phyloP scores from a whole-genome alignment of 2,113 vertebrate genomes.

The Eleginops maclovinus region DNA sequence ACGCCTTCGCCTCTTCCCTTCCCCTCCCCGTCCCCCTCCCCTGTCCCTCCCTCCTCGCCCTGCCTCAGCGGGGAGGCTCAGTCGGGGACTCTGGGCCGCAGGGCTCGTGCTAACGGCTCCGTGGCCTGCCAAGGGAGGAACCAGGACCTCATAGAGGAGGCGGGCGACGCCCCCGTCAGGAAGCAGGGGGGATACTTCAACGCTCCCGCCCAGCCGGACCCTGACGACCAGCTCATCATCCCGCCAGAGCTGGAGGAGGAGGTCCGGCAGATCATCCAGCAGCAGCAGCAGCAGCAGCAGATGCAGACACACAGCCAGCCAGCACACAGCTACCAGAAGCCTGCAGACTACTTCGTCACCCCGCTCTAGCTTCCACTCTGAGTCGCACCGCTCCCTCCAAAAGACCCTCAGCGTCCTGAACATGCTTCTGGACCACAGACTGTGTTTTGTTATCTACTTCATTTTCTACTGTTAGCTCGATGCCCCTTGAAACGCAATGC shows the following conservation, averaged over 20 bases:
- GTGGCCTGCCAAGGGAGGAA: constrained; percentile 91
- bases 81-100: constrained; percentile 87
- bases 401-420: constrained; percentile 83
- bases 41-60: constrained; percentile 87
- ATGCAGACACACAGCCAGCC: constrained; percentile 77
- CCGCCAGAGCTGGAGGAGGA: constrained; percentile 98
- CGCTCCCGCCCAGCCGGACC: constrained; percentile 93
- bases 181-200: constrained; percentile 95
- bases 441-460: constrained; percentile 47
- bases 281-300: constrained; percentile 86
- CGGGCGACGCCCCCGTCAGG: constrained; percentile 87
- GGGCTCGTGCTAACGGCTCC: constrained; percentile 90
- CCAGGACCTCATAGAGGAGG: constrained; percentile 96
- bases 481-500: constrained; percentile 64
- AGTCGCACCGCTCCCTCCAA: constrained; percentile 20
- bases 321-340: constrained; percentile 81
- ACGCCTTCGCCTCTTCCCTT: constrained; percentile 45
- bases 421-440: constrained; percentile 64
- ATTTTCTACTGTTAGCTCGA: constrained; percentile 74
- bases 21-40: constrained; percentile 81
- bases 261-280: constrained; percentile 96
- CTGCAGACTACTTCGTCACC: constrained; percentile 90
- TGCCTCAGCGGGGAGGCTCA: constrained; percentile 86
- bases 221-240: constrained; percentile 96
- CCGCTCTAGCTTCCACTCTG: constrained; percentile 86